These are phyloP conservation scores for Philopedon plagiatum DNA, from an alignment of 2,888 invertebrate genomes.

Conservation along the genomic window DNA sequence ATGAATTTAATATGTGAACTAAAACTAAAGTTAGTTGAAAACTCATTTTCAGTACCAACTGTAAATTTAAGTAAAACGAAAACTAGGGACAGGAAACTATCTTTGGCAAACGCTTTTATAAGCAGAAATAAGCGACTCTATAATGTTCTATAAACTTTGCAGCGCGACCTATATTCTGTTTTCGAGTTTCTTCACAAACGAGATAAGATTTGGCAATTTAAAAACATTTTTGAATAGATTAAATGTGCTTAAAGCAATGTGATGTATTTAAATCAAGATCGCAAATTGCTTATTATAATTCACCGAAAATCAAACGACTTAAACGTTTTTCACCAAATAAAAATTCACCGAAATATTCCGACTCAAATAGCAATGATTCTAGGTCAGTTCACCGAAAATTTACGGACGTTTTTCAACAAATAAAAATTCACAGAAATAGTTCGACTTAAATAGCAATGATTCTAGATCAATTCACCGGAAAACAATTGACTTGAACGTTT, in stretches of 20 bases:
- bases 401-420: no score
- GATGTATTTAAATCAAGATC: no score
- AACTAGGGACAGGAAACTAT: constrained; percentile 1
- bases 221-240: background rate
- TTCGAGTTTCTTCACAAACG: background rate
- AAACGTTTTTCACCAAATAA: no score
- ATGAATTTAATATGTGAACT: constrained; percentile 6
- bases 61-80: constrained; percentile 15
- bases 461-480: no score
- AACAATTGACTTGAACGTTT: no score
- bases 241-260: background rate
- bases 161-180: background rate
- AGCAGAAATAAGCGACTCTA: constrained; percentile 13
- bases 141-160: background rate
- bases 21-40: constrained; percentile 6
- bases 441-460: no score
- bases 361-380: no score
- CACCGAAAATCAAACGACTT: no score
- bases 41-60: background rate
- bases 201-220: background rate
- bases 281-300: no score
- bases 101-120: background rate
- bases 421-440: no score
- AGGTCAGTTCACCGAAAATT: no score
- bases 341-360: no score